Percentiles rank a stretch among this genome's conserved stretches.
phyloP scores from a whole-genome alignment of 2,888 invertebrate species.

The Dendrolimus houi region DNA sequence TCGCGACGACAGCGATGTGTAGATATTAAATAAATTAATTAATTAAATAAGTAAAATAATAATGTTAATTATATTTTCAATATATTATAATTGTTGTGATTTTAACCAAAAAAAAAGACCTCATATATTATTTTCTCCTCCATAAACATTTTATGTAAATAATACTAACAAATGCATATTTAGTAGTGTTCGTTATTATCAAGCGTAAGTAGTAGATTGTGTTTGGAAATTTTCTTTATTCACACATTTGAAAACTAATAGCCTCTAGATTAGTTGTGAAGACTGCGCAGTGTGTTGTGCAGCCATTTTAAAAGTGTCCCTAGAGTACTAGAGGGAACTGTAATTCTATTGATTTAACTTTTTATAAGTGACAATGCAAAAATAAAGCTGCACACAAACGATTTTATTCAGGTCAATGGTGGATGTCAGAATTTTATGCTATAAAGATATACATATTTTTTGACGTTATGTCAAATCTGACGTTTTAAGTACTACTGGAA shows the following conservation, averaged over 20 bases:
- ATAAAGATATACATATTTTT: too few species aligned
- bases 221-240: background rate
- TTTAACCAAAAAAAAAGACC: constrained; percentile 67
- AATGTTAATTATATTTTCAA: constrained; percentile 54
- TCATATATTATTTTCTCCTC: constrained; percentile 37
- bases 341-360: too few species aligned
- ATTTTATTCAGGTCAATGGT: too few species aligned
- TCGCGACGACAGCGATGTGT: constrained; percentile 34
- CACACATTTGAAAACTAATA: background rate
- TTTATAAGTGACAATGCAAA: too few species aligned
- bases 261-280: too few species aligned
- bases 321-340: too few species aligned
- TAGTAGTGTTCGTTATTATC: constrained; percentile 1
- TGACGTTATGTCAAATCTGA: too few species aligned
- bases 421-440: too few species aligned
- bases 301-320: too few species aligned
- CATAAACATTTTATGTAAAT: constrained; percentile 43
- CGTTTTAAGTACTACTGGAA: too few species aligned
- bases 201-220: background rate
- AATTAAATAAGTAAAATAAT: constrained; percentile 19
- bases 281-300: too few species aligned
- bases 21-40: constrained; percentile 25
- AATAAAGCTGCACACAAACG: too few species aligned
- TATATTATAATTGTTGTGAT: constrained; percentile 69
- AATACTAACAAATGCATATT: constrained; percentile 19